Evolutionary conservation across 2,888 invertebrate species (phyloP).

Genomic region (Acleris holmiana): DNA sequence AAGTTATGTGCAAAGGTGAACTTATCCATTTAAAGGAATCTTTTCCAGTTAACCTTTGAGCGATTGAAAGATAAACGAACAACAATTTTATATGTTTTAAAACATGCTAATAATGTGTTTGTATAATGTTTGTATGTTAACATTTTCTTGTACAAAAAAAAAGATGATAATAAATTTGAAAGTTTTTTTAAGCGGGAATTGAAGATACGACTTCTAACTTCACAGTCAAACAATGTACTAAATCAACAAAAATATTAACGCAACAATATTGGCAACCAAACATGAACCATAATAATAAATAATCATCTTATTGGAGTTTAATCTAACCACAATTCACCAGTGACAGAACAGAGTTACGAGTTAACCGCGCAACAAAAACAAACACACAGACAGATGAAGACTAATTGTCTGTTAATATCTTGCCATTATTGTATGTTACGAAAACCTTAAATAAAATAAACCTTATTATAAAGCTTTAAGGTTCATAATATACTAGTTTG

Average conservation of each 20-base stretch:
- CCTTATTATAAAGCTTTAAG: constrained; percentile 9
- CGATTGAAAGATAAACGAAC: too few relatives aligned
- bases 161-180: too few relatives aligned
- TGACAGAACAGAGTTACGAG: constrained; percentile 26
- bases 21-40: too few relatives aligned
- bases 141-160: too few relatives aligned
- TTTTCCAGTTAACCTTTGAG: too few relatives aligned
- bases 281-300: constrained; percentile 19
- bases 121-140: too few relatives aligned
- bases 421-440: constrained; percentile 33
- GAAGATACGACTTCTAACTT: too few relatives aligned
- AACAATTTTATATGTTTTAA: too few relatives aligned
- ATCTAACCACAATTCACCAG: constrained; percentile 24
- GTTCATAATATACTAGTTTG: constrained; percentile 1
- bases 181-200: too few relatives aligned
- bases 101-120: too few relatives aligned
- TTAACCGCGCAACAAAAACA: constrained; percentile 41
- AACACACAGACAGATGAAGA: constrained; percentile 49
- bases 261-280: background rate
- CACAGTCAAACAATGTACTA: too few relatives aligned
- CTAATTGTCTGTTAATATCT: constrained; percentile 44
- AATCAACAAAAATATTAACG: background rate
- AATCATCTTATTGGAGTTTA: constrained; percentile 14
- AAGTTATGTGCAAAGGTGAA: too few relatives aligned
- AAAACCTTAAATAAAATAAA: background rate